A percentile compares a stretch with the other conserved stretches of the same genome.
phyloP scores from a whole-genome alignment of 2,888 invertebrate genomes.

The Tachystola acroxantha region DNA sequence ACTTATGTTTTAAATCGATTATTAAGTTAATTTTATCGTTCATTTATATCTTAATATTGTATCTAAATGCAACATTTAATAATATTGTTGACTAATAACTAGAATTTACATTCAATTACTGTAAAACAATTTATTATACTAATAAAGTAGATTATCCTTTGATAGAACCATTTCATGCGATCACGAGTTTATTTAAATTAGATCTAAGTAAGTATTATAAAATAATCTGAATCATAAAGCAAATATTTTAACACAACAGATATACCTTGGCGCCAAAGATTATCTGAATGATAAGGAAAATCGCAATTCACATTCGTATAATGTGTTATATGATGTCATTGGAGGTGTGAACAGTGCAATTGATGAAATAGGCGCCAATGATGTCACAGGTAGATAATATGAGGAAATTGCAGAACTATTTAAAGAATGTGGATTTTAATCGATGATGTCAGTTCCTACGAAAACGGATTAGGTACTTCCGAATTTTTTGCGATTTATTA shows the following conservation, averaged over 20 bases:
- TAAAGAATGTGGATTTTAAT: neutral
- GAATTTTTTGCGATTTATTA: too few relatives aligned
- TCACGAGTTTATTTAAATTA: too few relatives aligned
- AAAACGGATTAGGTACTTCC: neutral
- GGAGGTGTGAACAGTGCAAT: conserved; percentile 6
- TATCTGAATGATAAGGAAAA: conserved; percentile 1
- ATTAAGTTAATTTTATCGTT: too few relatives aligned
- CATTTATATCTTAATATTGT: too few relatives aligned
- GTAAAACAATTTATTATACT: too few relatives aligned
- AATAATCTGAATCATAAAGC: conserved; percentile 17
- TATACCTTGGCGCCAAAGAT: conserved; percentile 2
- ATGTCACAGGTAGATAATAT: neutral
- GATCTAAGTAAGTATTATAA: too few relatives aligned
- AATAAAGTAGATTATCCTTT: too few relatives aligned
- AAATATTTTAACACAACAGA: conserved; percentile 19
- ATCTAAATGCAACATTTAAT: too few relatives aligned
- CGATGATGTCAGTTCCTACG: neutral
- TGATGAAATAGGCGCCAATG: neutral
- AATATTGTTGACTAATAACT: too few relatives aligned
- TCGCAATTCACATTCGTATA: conserved; percentile 1
- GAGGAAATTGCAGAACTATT: neutral
- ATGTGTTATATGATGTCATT: conserved; percentile 8
- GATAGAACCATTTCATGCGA: too few relatives aligned
- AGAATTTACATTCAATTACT: too few relatives aligned
- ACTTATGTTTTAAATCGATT: too few relatives aligned